A percentile compares a stretch with the other conserved stretches of the same genome.
phyloP scores from a whole-genome alignment of 23 tunicate genomes.

The Trididemnum miniatum region DNA sequence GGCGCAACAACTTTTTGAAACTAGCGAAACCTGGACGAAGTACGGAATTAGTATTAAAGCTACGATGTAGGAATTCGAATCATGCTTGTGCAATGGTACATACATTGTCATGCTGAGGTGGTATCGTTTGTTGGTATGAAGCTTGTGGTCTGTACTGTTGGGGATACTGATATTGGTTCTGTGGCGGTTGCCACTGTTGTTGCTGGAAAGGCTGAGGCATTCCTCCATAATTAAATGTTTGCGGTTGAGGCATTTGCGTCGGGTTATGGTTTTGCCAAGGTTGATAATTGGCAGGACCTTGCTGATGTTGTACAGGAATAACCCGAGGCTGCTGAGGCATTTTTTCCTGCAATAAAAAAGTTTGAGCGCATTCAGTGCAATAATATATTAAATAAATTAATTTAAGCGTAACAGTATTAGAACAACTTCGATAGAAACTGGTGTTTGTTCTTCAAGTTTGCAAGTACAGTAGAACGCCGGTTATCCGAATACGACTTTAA shows the following conservation, averaged over 20 bases:
- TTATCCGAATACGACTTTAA: too few relatives aligned
- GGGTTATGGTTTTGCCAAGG: slow-evolving; percentile 25
- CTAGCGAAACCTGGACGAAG: too few relatives aligned
- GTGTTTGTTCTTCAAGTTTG: too few relatives aligned
- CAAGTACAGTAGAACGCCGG: too few relatives aligned
- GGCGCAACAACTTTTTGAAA: too few relatives aligned
- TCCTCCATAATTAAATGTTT: neutral
- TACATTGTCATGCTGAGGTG: too few relatives aligned
- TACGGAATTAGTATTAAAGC: too few relatives aligned
- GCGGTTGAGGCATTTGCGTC: slow-evolving; percentile 41
- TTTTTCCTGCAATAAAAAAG: slow-evolving; percentile 9
- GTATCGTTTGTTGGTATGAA: neutral
- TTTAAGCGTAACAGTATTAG: too few relatives aligned
- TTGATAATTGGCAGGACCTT: slow-evolving; percentile 20
- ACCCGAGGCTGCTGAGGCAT: slow-evolving; percentile 30
- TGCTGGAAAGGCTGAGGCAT: neutral
- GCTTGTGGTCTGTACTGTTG: neutral
- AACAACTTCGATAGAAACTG: too few relatives aligned
- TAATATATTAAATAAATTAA: too few relatives aligned
- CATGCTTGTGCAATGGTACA: too few relatives aligned
- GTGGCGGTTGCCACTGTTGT: neutral
- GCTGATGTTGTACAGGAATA: slow-evolving; percentile 42
- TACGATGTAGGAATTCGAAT: too few relatives aligned
- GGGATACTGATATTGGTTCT: neutral
- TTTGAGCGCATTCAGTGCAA: neutral